phyloP scores from a whole-genome alignment of 2,888 invertebrate species.

The Galerucella pusilla region DNA sequence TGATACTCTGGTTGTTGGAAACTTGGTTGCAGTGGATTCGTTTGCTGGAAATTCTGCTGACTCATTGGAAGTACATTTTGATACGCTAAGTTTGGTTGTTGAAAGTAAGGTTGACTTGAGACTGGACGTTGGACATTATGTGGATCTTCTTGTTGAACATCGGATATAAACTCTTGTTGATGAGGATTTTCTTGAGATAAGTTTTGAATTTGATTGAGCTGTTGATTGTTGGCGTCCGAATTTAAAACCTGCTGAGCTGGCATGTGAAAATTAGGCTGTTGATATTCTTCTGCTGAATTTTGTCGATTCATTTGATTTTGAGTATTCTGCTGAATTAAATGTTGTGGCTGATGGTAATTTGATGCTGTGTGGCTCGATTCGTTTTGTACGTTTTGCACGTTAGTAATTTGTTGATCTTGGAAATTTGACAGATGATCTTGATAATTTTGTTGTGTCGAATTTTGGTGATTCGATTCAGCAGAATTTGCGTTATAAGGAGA shows the following conservation, averaged over 20 bases:
- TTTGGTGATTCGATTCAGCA: conserved; percentile 4
- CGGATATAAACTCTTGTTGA: not conserved
- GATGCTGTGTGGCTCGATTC: not conserved
- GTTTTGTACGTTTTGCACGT: not conserved
- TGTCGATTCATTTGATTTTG: not conserved
- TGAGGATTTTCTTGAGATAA: not conserved
- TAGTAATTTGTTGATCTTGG: conserved; percentile 12
- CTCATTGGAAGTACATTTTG: not conserved
- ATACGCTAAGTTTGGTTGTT: not conserved
- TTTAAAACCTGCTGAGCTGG: not conserved
- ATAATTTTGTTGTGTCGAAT: conserved; percentile 8
- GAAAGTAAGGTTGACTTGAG: not conserved
- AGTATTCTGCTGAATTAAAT: not conserved
- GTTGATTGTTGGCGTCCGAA: not conserved
- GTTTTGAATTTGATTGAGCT: conserved; percentile 1
- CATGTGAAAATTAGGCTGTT: not conserved
- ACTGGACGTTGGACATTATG: not conserved
- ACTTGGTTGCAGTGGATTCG: not conserved
- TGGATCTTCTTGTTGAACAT: not conserved
- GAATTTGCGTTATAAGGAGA: not conserved
- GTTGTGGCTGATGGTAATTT: not conserved
- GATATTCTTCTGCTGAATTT: not conserved
- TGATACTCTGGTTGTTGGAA: not conserved
- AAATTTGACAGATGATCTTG: conserved; percentile 8
- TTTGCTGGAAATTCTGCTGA: not conserved